Conservation (phyloP, 2,113 vertebrate species). For the Hemicordylus capensis region DNA sequence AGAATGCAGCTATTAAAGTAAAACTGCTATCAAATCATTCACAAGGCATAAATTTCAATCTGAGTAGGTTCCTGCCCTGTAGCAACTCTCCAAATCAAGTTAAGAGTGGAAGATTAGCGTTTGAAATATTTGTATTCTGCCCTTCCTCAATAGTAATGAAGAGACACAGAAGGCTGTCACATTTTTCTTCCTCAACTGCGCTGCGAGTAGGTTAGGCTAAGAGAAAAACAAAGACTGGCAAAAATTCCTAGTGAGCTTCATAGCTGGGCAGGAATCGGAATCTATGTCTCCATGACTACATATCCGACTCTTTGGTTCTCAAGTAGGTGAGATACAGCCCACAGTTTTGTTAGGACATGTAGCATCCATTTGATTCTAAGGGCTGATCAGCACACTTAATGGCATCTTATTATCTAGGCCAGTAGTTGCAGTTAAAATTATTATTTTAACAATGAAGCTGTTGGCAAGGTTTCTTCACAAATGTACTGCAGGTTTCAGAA, state of each 20-base stretch:
- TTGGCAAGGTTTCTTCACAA: not conserved
- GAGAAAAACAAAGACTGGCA: not conserved
- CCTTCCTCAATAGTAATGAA: not conserved
- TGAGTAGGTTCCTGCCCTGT: no score
- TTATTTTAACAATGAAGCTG: not conserved
- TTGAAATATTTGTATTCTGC: not conserved
- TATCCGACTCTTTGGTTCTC: not conserved
- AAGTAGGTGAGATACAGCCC: not conserved
- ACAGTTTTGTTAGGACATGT: not conserved
- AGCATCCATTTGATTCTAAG: not conserved
- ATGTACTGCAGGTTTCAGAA: not conserved
- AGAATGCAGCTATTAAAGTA: slow-evolving; percentile 1
- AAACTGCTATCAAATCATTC: not conserved
- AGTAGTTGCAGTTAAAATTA: not conserved
- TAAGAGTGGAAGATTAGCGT: not conserved
- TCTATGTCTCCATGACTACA: not conserved
- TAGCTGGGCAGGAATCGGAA: not conserved
- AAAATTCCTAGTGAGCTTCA: not conserved
- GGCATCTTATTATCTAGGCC: not conserved
- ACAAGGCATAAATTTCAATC: not conserved
- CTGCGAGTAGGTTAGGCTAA: not conserved
- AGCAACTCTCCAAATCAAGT: not conserved
- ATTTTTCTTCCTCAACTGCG: not conserved
- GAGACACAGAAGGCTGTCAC: not conserved
- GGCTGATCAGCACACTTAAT: not conserved